Base-by-base conservation (phyloP, 2,113 vertebrate genomes). In the Heterotis niloticus region DNA sequence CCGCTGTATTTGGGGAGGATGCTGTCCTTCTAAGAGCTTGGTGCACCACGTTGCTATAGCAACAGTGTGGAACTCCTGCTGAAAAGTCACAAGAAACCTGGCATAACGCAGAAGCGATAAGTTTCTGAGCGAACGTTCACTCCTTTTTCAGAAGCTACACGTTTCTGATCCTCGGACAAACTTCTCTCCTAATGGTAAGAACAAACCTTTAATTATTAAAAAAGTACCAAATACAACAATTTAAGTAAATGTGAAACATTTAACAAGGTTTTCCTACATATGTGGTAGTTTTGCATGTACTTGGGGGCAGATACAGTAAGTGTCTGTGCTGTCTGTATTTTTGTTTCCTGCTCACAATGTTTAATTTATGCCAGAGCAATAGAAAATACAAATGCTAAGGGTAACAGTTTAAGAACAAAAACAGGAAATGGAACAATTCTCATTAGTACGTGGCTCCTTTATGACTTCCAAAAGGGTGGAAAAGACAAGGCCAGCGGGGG, bases 141-240 rank as follows among this genome's bases (percentile, higher is more conserved):
- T 78, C 59, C 23, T 69, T 69, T 78, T 59, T 70, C 29, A 78
- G 77, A 78, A 71, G 77, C 66, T 66, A 26, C 20, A 11, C 1
- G 29, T 76, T 29, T 13, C 62, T 70, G 67, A 18, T 65, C 26
- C 71, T 20, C 29, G 23, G 17, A 13, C 17, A 66, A 70, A 28
- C 10, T 26, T 74, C 18, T 9, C 24, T 24, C 44, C 70, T 65
- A 73, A 64, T 66, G 70, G 78, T 74, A 34, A 79, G 69, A 13
- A 23, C 10, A 70, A 5, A 60, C 34, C 9, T 16, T 5, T 51
- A 64, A 72, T 79, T 10, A 44, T 44, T 44, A 4, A 44, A 44
- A 44, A 44, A 7, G 51, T 75, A 64, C 20, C 29, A 20, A 10
- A 74, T 3, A 62, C 14, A 75, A 29, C 11, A 60, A 59, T 28